A percentile compares a stretch with the other conserved stretches of the same genome.
Conservation (phyloP, 2,797 vertebrate genomes). For the Tinamus major region DNA sequence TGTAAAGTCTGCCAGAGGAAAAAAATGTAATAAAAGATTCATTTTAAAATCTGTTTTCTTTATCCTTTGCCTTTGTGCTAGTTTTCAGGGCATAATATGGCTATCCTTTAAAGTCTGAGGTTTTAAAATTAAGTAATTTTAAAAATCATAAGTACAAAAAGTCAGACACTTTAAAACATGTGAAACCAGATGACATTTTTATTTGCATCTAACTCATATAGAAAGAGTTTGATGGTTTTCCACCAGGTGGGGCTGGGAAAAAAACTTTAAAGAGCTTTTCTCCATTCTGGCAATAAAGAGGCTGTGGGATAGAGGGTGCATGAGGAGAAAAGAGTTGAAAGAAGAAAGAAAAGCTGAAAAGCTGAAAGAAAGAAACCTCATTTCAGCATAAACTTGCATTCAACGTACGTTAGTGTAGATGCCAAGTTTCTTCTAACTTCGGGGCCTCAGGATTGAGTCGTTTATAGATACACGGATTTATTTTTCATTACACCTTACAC, state of each 20-base stretch:
- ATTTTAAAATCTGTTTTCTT: conserved; percentile 27
- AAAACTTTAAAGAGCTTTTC: background rate
- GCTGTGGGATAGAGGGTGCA: background rate
- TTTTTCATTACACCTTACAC: background rate
- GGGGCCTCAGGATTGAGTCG: background rate
- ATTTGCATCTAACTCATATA: conserved; percentile 44
- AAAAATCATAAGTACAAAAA: background rate
- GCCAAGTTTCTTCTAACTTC: conserved; percentile 1
- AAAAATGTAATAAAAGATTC: background rate
- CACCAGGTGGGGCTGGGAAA: conserved; percentile 16
- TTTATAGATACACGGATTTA: background rate
- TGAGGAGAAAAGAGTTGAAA: background rate
- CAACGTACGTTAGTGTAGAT: background rate
- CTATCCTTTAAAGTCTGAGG: conserved; percentile 30
- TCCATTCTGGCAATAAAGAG: conserved; percentile 25
- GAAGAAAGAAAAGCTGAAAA: background rate
- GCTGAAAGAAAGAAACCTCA: background rate
- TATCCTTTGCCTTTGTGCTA: conserved; percentile 2
- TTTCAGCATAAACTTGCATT: conserved; percentile 27
- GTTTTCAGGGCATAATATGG: conserved; percentile 41
- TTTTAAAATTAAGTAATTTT: conserved; percentile 50
- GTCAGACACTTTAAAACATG: background rate
- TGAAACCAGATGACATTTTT: conserved; percentile 37
- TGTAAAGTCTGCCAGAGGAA: background rate
- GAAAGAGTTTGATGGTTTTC: conserved; percentile 32